Evolutionary conservation across 2,888 invertebrate species (phyloP).

Genomic region (Agrypnus murinus): DNA sequence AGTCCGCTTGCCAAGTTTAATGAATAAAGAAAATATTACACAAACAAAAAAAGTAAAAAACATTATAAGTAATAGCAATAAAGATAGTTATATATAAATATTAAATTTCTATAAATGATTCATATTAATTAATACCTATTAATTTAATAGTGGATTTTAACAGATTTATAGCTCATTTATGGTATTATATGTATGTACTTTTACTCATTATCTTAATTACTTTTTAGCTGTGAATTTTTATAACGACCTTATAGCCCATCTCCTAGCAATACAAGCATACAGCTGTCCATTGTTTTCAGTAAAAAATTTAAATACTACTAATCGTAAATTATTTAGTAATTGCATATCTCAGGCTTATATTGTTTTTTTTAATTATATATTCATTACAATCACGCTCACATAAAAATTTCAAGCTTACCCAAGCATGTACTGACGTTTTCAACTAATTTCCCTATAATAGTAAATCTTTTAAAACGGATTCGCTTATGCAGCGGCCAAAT

Average conservation of each 20-base stretch:
- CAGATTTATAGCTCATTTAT: conserved; percentile 37
- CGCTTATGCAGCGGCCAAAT: neutral
- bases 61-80: conserved; percentile 5
- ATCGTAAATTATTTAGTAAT: conserved; percentile 21
- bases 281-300: conserved; percentile 20
- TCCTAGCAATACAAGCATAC: no score
- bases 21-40: no score
- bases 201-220: conserved; percentile 36
- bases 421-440: conserved; percentile 19
- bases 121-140: conserved; percentile 35
- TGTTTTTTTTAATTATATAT: conserved; percentile 23
- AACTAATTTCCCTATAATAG: neutral
- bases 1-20: no score
- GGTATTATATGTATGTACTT: conserved; percentile 12
- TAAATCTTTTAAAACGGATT: neutral
- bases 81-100: conserved; percentile 8
- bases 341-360: neutral
- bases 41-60: no score
- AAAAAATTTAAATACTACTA: conserved; percentile 24
- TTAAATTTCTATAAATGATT: conserved; percentile 18
- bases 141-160: conserved; percentile 28
- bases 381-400: conserved; percentile 8
- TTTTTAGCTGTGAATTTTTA: conserved; percentile 14
- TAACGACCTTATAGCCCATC: neutral
- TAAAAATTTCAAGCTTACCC: conserved; percentile 34